Conservation (phyloP, 1,140 invertebrate genomes). For the Pteromalus puparum region DNA sequence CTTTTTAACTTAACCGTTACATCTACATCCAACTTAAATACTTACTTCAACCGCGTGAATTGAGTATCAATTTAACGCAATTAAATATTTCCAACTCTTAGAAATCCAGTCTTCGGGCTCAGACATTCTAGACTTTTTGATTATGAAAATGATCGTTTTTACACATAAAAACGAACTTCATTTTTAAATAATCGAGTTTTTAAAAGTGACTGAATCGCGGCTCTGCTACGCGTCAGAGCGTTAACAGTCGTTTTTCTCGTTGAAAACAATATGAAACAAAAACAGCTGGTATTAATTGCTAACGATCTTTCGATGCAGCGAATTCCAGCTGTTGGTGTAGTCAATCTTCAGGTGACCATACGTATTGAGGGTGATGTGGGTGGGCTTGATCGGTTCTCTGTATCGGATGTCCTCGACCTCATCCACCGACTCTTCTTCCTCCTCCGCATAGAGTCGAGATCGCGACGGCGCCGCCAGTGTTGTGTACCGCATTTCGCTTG, state of each 20-base stretch:
- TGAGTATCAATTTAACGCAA: no score
- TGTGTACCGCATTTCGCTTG: constrained; percentile 6
- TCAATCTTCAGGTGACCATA: constrained; percentile 86
- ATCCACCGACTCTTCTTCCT: constrained; percentile 55
- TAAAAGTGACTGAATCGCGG: background rate
- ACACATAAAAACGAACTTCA: background rate
- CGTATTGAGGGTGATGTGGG: constrained; percentile 78
- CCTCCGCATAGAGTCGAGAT: constrained; percentile 38
- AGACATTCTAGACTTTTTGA: no score
- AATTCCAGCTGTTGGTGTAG: constrained; percentile 85
- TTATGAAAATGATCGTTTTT: no score
- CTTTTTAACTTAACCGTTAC: no score
- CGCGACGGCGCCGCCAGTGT: background rate
- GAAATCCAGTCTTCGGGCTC: background rate
- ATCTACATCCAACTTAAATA: no score
- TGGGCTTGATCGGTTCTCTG: constrained; percentile 3
- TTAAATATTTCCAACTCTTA: background rate
- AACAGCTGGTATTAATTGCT: constrained; percentile 69
- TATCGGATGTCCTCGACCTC: constrained; percentile 53
- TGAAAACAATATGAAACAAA: background rate
- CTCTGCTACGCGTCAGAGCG: constrained; percentile 2
- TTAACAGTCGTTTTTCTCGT: background rate
- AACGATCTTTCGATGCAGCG: constrained; percentile 78
- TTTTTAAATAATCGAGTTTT: background rate
- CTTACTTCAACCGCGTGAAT: no score